Evolutionary conservation across 1,140 invertebrate species (phyloP), one percentile per base, ranked within the genome.

Genomic region (Neotoxoptera formosana): DNA sequence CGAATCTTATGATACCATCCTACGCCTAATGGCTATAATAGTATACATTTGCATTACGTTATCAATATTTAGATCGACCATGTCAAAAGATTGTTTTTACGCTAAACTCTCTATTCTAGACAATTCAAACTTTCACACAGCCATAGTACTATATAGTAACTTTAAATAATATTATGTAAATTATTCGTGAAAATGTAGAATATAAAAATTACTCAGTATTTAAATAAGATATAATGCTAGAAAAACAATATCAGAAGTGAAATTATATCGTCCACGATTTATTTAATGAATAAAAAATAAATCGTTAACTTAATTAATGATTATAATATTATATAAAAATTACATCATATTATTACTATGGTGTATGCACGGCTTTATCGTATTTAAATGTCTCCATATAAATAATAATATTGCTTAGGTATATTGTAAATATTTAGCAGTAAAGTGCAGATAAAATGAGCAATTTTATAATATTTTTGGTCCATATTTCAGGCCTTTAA

Each of bases 91-190:
- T 88, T 51, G 86, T 88, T 88, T 48, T 48, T 51, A 51, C 8
- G 47, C 8, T 51, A 21, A 88, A 88, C 48, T 88, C 47, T 88
- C 86, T 88, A 88, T 88, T 51, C 20, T 51, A 34, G 51, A 9
- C 47, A 88, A 76, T 51, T n/a, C 20, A 88, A n/a, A 88, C 86
- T 88, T 88, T 88, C 47, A 53, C 86, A 34, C n/a, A 21, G 30
- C n/a, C 20, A 34, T 20, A 8, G 47, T 34, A 48, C 2, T 51
- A 34, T 47, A 7, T 88, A 88, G 41, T 51, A 88, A 8, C 25
- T 88, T 48, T 20, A 51, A 34, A 88, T 88, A 47, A 41, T 86
- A 83, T 83, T 86, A 83, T 83, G 8, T 36, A 83, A 21, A 17
- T 23, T 83, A 83, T 83, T 36, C n/a, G 36, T 83, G 21, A 83